Conservation (phyloP, 1,140 invertebrate genomes). For the Drosophila auraria region DNA sequence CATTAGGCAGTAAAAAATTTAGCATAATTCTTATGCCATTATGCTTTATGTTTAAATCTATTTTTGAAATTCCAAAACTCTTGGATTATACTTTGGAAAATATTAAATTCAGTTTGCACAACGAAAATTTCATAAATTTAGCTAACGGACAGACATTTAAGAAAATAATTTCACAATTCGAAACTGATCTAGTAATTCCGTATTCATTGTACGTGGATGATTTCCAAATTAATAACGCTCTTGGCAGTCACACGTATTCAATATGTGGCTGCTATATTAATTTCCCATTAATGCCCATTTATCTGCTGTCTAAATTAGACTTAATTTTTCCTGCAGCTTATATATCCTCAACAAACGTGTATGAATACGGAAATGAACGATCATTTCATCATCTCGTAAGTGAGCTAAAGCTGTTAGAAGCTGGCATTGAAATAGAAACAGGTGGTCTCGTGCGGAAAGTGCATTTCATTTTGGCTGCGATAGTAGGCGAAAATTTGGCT, state of each 20-base stretch:
- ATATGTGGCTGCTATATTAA: background rate
- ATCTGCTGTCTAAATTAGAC: background rate
- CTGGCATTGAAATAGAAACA: background rate
- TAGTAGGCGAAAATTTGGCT: background rate
- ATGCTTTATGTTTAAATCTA: background rate
- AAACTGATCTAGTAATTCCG: background rate
- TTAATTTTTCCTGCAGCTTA: background rate
- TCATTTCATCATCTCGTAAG: background rate
- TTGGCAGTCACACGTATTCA: background rate
- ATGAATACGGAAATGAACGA: background rate
- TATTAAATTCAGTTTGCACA: too few species aligned
- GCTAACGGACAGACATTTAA: background rate
- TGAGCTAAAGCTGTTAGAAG: background rate
- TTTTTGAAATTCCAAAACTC: background rate
- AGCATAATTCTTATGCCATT: background rate
- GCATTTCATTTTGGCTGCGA: background rate
- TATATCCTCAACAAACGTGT: background rate
- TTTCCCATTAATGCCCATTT: background rate
- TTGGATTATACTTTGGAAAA: background rate
- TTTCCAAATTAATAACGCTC: too few species aligned
- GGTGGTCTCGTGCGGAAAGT: background rate
- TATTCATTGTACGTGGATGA: background rate
- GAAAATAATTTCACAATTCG: background rate
- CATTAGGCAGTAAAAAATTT: background rate
- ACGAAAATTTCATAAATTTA: background rate